A percentile compares a stretch with the other conserved stretches of the same genome.
Conservation (phyloP, 2,888 invertebrate species). For the Volucella bombylans region DNA sequence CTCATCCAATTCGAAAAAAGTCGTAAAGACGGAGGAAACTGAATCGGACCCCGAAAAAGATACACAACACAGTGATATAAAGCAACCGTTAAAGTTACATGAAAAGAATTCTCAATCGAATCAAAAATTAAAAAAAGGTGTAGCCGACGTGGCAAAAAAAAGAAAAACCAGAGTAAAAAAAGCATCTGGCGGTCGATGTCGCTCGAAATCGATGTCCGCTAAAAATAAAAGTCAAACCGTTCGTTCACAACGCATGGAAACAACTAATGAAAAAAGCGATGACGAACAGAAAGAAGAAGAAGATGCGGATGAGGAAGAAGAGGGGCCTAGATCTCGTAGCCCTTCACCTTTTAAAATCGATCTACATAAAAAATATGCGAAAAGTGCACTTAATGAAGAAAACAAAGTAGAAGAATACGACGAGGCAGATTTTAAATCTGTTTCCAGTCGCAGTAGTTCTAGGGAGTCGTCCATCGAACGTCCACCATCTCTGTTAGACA, state of each 20-base stretch:
- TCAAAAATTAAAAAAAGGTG: slow-evolving; percentile 63
- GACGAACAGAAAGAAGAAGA: slow-evolving; percentile 61
- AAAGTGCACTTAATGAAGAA: slow-evolving; percentile 82
- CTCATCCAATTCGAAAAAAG: slow-evolving; percentile 56
- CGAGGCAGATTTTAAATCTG: slow-evolving; percentile 79
- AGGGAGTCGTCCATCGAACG: slow-evolving; percentile 66
- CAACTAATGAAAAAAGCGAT: slow-evolving; percentile 26
- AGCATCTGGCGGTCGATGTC: slow-evolving; percentile 8
- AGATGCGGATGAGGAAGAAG: slow-evolving; percentile 75
- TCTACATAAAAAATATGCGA: slow-evolving; percentile 82
- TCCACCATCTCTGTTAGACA: slow-evolving; percentile 39
- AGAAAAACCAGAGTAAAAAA: slow-evolving; percentile 73
- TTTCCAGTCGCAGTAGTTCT: slow-evolving; percentile 78
- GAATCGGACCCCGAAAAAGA: slow-evolving; percentile 74
- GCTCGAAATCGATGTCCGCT: slow-evolving; percentile 38
- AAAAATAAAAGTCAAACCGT: slow-evolving; percentile 39
- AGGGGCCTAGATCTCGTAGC: slow-evolving; percentile 79
- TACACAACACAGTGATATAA: slow-evolving; percentile 55
- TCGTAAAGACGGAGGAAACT: slow-evolving; percentile 56
- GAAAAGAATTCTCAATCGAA: slow-evolving; percentile 48
- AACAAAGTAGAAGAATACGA: slow-evolving; percentile 77
- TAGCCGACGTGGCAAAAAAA: slow-evolving; percentile 67
- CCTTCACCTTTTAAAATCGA: slow-evolving; percentile 82
- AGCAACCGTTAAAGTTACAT: slow-evolving; percentile 39
- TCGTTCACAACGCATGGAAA: slow-evolving; percentile 13